Conservation (phyloP, 2,113 vertebrate genomes). For the Maccullochella peelii region DNA sequence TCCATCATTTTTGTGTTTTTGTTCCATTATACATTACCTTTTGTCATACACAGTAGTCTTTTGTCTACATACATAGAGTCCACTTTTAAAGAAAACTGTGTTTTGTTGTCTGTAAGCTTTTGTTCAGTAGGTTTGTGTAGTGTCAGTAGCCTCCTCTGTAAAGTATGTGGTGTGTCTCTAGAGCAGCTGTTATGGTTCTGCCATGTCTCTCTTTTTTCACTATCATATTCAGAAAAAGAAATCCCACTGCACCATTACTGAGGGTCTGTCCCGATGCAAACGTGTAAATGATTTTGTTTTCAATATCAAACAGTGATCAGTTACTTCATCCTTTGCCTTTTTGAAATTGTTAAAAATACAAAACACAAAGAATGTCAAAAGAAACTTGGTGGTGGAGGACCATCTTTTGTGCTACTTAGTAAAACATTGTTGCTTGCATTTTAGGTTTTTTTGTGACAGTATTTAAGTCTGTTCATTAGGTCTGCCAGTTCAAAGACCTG, state of each 20-base stretch:
- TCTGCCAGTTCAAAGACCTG: conserved; percentile 54
- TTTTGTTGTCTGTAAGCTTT: conserved; percentile 59
- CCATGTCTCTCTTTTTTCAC: conserved; percentile 84
- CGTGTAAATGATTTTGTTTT: conserved; percentile 48
- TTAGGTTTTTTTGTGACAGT: conserved; percentile 58
- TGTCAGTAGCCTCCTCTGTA: conserved; percentile 69
- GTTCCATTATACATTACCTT: conserved; percentile 38
- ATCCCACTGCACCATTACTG: conserved; percentile 46
- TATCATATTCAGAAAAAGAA: conserved; percentile 37
- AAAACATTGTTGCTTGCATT: conserved; percentile 56
- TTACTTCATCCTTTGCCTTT: conserved; percentile 46
- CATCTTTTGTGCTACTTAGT: conserved; percentile 55
- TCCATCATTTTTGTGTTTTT: conserved; percentile 44
- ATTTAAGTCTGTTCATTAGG: conserved; percentile 52
- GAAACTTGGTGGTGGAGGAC: conserved; percentile 40
- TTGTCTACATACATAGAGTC: conserved; percentile 58
- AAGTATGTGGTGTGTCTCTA: conserved; percentile 66
- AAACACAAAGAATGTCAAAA: conserved; percentile 56
- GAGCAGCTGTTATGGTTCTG: conserved; percentile 61
- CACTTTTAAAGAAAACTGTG: conserved; percentile 39
- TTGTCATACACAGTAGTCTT: conserved; percentile 59
- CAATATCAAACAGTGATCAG: conserved; percentile 14
- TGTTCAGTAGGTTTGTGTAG: conserved; percentile 74
- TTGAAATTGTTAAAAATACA: conserved; percentile 39
- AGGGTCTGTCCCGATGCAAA: conserved; percentile 29